These are phyloP conservation scores for Cheiracanthium punctorium DNA, from an alignment of 2,888 invertebrate genomes.

Conservation along the genomic window DNA sequence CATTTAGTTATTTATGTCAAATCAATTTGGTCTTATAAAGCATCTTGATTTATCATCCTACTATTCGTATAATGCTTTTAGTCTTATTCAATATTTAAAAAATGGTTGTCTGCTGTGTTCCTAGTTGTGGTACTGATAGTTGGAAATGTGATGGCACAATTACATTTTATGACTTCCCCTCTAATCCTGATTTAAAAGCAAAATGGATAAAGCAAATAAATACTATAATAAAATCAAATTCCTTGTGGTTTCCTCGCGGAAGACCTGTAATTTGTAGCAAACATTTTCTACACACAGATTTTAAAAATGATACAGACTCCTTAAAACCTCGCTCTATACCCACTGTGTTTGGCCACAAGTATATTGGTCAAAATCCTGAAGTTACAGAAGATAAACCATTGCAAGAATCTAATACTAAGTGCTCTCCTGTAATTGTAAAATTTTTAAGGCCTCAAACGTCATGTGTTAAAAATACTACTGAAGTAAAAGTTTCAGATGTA, in stretches of 20 bases:
- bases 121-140: conserved; percentile 45
- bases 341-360: conserved; percentile 49
- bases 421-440: conserved; percentile 57
- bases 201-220: conserved; percentile 66
- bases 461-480: not conserved
- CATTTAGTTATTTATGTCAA: no score
- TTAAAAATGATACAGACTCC: conserved; percentile 43
- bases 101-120: conserved; percentile 64
- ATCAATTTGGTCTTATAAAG: no score
- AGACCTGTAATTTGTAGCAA: conserved; percentile 48
- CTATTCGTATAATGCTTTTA: no score
- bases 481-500: not conserved
- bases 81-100: conserved; percentile 24
- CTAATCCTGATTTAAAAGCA: conserved; percentile 45
- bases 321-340: conserved; percentile 52
- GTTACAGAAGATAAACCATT: not conserved
- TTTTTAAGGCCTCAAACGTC: conserved; percentile 26
- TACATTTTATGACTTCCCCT: conserved; percentile 60
- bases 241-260: conserved; percentile 45
- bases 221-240: conserved; percentile 15
- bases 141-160: conserved; percentile 30
- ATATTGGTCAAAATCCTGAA: conserved; percentile 32
- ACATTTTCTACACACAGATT: conserved; percentile 56
- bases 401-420: not conserved
- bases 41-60: no score